A percentile compares a stretch with the other conserved stretches of the same genome.
Conservation (phyloP, 2,113 vertebrate species). For the Ameiurus melas region DNA sequence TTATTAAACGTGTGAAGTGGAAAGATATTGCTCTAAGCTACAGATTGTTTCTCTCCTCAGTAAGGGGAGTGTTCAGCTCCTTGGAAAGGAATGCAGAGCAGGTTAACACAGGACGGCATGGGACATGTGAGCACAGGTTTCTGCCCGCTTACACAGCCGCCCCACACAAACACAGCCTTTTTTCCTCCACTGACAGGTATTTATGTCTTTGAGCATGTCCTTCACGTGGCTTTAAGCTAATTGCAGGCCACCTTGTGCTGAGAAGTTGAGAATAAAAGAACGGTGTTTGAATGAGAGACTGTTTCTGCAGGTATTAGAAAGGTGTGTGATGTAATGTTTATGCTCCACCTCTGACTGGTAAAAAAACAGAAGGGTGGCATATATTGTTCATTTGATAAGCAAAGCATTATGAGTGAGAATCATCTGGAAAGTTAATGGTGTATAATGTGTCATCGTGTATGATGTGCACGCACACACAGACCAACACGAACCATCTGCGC, state of each 20-base stretch:
- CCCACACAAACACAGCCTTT: constrained; percentile 58
- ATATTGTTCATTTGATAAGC: neutral
- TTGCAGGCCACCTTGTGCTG: constrained; percentile 40
- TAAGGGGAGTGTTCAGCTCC: constrained; percentile 42
- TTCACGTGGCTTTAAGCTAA: constrained; percentile 60
- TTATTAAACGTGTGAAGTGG: constrained; percentile 17
- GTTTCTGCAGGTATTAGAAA: neutral
- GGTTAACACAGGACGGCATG: constrained; percentile 70
- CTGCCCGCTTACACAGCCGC: constrained; percentile 45
- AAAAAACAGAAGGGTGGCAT: too few relatives aligned
- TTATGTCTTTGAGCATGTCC: constrained; percentile 54
- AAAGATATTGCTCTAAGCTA: constrained; percentile 47
- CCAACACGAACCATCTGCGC: neutral
- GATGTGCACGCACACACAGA: neutral
- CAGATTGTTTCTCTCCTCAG: constrained; percentile 40
- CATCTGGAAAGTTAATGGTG: neutral
- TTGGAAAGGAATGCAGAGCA: constrained; percentile 70
- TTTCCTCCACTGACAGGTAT: constrained; percentile 61
- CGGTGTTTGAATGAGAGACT: constrained; percentile 11
- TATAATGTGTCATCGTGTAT: neutral
- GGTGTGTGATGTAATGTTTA: neutral
- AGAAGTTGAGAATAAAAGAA: constrained; percentile 43
- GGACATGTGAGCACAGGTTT: constrained; percentile 65
- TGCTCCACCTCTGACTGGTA: neutral
- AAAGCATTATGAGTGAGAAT: neutral